Base-by-base conservation (phyloP, 2,888 invertebrate genomes). In the Ceraclea dissimilis region DNA sequence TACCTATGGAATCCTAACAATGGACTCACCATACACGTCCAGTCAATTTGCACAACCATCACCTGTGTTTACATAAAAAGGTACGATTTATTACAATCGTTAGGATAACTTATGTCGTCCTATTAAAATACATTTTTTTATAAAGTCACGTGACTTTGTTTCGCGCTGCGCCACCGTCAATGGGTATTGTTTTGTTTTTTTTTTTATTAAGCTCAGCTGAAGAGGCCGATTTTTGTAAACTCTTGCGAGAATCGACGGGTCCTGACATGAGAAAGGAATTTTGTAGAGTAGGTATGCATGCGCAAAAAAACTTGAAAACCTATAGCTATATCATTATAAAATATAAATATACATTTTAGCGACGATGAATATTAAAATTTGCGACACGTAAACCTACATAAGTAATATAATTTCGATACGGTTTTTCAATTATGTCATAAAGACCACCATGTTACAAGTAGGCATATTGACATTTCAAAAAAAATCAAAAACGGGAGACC, bases 41-140 rank as follows among this genome's bases (percentile, higher is more conserved):
- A 39, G 39, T 39, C 39, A 39, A 39, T 39, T 39, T 39, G 39
- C 39, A 39, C 39, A 39, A 39, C 13, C 39, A 39, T 39, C 39
- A 39, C 39, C 39, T 8, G 13, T 13, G 39, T 13, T 39, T 8
- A 16, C 2, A 39, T 39, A 39, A 39, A 39, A 39, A 39, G 39
- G 39, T 39, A 39, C 39, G 39, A 39, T 39, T 39, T 39, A 39
- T 39, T 39, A 39, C 39, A 39, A 39, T 39, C 39, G 39, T 39
- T n/a, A 39, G 13, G 39, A 39, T 39, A 39, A 39, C n/a, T 39
- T 4, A 39, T 39, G 13, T 39, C 39, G 13, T n/a, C 2, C 16
- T 4, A 8, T 39, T 39, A 13, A 39, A 39, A 39, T 8, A 4
- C 8, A 4, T 4, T 39, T 39, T 39, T 39, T 39, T 39, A 39